Evolutionary conservation across 2,113 vertebrate species (phyloP).

Genomic region (Puntigrus tetrazona): DNA sequence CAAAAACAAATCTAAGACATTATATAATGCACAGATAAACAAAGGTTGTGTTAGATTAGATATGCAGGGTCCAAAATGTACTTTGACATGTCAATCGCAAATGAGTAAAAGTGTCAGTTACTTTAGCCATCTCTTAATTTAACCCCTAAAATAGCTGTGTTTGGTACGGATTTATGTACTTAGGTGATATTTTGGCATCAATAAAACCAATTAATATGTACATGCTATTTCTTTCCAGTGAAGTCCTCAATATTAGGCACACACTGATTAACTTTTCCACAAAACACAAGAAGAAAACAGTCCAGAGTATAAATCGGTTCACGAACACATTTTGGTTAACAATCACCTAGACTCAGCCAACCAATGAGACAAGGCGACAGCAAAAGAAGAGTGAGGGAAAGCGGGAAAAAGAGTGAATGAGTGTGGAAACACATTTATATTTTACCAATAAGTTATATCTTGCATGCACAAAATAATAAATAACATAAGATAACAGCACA

Average conservation of each 20-base stretch:
- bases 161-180: background rate
- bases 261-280: background rate
- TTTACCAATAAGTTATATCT: slow-evolving; percentile 17
- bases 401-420: background rate
- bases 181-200: background rate
- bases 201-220: background rate
- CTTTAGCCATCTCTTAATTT: background rate
- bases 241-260: background rate
- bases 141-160: background rate
- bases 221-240: background rate
- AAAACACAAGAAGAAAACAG: slow-evolving; percentile 20
- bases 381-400: background rate
- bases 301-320: background rate
- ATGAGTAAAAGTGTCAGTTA: background rate
- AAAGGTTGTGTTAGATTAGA: slow-evolving; percentile 5
- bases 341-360: background rate
- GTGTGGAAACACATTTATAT: background rate
- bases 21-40: background rate
- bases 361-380: background rate
- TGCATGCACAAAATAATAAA: background rate
- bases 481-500: slow-evolving; percentile 11
- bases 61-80: background rate
- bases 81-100: background rate
- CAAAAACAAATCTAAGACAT: too few relatives aligned
- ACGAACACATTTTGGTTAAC: background rate